A percentile compares a stretch with the other conserved stretches of the same genome.
These are phyloP conservation scores for Alviniconcha strummeri DNA, from an alignment of 2,888 invertebrate genomes.

Conservation along the genomic window DNA sequence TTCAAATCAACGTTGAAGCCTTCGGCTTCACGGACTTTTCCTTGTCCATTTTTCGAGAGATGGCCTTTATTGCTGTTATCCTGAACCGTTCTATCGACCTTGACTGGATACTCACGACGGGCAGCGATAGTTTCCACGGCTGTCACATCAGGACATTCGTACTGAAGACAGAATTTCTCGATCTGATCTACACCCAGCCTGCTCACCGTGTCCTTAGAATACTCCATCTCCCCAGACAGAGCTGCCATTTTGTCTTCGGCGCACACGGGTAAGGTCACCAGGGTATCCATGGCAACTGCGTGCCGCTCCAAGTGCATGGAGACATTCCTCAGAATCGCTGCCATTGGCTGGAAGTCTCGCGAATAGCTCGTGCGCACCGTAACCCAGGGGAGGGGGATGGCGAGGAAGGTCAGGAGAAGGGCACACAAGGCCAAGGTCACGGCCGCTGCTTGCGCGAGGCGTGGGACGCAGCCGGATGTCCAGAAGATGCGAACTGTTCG, in stretches of 20 bases:
- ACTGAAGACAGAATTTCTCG: slow-evolving; percentile 8
- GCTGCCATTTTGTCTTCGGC: neutral
- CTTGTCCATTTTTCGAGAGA: no score
- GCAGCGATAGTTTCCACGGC: no score
- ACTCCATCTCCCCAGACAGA: neutral
- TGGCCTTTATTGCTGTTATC: no score
- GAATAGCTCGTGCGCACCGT: slow-evolving; percentile 11
- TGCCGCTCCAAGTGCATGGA: neutral
- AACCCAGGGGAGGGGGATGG: slow-evolving; percentile 8
- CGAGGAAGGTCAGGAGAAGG: slow-evolving; percentile 1
- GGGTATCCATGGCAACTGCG: neutral
- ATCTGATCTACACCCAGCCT: slow-evolving; percentile 6
- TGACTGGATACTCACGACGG: no score
- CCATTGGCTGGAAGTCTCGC: neutral
- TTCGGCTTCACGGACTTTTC: no score
- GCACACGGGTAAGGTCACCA: slow-evolving; percentile 6
- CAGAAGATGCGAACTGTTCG: neutral
- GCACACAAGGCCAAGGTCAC: slow-evolving; percentile 6
- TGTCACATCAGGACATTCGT: neutral
- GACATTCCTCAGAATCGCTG: neutral
- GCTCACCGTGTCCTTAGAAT: neutral
- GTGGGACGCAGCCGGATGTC: neutral
- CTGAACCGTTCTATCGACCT: no score
- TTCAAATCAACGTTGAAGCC: no score
- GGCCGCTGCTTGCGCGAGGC: neutral